A percentile compares a stretch with the other conserved stretches of the same genome.
Conservation (phyloP, 2,797 vertebrate species). For the Borostomias antarcticus region DNA sequence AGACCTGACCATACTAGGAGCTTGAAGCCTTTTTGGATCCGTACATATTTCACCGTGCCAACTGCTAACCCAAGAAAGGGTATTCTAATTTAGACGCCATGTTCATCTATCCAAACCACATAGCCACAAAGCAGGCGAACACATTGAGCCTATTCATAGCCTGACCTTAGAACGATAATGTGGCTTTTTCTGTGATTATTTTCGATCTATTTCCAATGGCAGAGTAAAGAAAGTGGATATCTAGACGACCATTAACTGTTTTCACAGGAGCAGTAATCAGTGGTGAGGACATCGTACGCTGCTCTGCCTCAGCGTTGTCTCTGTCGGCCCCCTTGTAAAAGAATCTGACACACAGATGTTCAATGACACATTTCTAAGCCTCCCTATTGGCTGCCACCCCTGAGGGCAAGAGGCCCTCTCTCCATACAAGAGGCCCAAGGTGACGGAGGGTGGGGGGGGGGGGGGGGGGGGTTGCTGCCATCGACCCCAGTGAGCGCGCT, state of each 20-base stretch:
- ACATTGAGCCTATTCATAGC: slow-evolving; percentile 6
- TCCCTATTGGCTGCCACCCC: slow-evolving; percentile 54
- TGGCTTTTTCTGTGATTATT: not conserved
- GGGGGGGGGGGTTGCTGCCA: slow-evolving; percentile 71
- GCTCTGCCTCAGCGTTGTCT: slow-evolving; percentile 12
- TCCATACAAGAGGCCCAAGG: slow-evolving; percentile 60
- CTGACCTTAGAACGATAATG: not conserved
- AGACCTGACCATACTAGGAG: slow-evolving; percentile 18
- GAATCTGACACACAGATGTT: slow-evolving; percentile 48
- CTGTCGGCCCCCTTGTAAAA: slow-evolving; percentile 33
- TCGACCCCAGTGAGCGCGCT: slow-evolving; percentile 75
- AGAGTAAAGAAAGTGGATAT: not conserved
- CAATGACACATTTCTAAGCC: slow-evolving; percentile 62
- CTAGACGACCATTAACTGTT: slow-evolving; percentile 3
- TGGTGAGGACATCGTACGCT: slow-evolving; percentile 18
- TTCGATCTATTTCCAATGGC: not conserved
- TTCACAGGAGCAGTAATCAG: slow-evolving; percentile 19
- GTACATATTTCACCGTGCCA: slow-evolving; percentile 50
- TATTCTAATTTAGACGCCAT: slow-evolving; percentile 34
- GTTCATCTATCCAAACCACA: slow-evolving; percentile 26
- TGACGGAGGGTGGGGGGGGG: slow-evolving; percentile 71
- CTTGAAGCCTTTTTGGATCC: slow-evolving; percentile 39
- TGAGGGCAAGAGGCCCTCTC: slow-evolving; percentile 50
- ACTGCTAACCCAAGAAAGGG: slow-evolving; percentile 41
- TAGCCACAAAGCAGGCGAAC: not conserved